Evolutionary conservation across 1,140 invertebrate genomes (phyloP).

Genomic region (Babylonia areolata): DNA sequence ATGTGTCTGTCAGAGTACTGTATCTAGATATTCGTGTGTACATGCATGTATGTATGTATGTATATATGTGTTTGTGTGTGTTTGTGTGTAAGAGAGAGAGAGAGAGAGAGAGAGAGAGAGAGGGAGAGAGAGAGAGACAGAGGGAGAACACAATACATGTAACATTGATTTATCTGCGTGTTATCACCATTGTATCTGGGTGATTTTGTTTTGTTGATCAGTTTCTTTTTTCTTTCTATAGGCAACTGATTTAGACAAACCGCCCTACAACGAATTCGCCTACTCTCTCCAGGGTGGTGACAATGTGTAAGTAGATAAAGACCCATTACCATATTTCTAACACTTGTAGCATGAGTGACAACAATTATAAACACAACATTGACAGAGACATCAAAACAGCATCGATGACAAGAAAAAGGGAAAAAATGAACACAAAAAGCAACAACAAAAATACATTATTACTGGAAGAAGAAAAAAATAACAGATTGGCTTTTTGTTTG

Average conservation of each 20-base stretch:
- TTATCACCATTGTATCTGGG: too few relatives aligned
- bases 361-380: too few relatives aligned
- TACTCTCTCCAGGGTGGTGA: constrained; percentile 25
- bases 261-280: neutral
- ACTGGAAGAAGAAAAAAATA: too few relatives aligned
- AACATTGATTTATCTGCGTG: neutral
- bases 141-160: neutral
- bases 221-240: neutral
- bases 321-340: neutral
- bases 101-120: too few relatives aligned
- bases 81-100: too few relatives aligned
- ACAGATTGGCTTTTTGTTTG: too few relatives aligned
- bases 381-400: too few relatives aligned
- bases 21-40: neutral
- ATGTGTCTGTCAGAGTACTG: too few relatives aligned
- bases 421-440: neutral
- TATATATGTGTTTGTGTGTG: neutral
- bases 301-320: neutral
- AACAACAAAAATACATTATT: neutral
- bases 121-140: too few relatives aligned
- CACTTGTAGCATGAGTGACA: neutral
- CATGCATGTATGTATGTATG: neutral
- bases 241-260: neutral
- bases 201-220: too few relatives aligned
- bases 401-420: neutral